phyloP scores from a whole-genome alignment of 2,888 invertebrate genomes.

The Hofmannophila pseudospretella region DNA sequence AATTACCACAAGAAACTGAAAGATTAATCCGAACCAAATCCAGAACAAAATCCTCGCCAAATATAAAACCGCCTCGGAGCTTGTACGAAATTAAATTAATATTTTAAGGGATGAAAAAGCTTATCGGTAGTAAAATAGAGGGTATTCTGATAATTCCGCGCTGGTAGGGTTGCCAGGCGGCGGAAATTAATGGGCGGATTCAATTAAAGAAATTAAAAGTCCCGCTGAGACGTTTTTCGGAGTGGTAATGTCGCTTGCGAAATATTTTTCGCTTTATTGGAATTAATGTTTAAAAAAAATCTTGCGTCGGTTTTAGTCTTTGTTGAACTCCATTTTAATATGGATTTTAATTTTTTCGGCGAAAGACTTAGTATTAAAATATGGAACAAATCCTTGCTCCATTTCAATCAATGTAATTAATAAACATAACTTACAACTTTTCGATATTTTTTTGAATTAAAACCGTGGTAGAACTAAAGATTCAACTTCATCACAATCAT shows the following conservation, averaged over 20 bases:
- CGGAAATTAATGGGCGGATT: not conserved
- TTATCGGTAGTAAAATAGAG: constrained; percentile 19
- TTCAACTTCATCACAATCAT: too few species aligned
- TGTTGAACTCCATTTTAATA: too few species aligned
- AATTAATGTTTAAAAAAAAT: too few species aligned
- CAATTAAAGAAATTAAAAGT: constrained; percentile 5
- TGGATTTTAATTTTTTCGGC: too few species aligned
- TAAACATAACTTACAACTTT: too few species aligned
- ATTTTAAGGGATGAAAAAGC: constrained; percentile 17
- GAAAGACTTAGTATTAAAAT: too few species aligned
- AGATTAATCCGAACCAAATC: too few species aligned
- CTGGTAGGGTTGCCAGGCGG: constrained; percentile 2
- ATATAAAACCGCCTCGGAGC: not conserved
- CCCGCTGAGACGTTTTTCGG: not conserved
- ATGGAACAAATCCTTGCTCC: too few species aligned
- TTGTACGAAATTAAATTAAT: not conserved
- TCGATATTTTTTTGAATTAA: too few species aligned
- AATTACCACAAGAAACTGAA: not conserved
- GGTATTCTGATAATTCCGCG: constrained; percentile 16
- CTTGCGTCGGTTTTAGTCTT: too few species aligned
- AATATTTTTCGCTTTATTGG: not conserved
- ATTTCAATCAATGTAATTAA: too few species aligned
- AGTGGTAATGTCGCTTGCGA: not conserved
- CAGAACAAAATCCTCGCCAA: not conserved
- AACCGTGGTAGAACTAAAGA: too few species aligned